Evolutionary conservation across 2,113 vertebrate species (phyloP).

Genomic region (Xenopus borealis): DNA sequence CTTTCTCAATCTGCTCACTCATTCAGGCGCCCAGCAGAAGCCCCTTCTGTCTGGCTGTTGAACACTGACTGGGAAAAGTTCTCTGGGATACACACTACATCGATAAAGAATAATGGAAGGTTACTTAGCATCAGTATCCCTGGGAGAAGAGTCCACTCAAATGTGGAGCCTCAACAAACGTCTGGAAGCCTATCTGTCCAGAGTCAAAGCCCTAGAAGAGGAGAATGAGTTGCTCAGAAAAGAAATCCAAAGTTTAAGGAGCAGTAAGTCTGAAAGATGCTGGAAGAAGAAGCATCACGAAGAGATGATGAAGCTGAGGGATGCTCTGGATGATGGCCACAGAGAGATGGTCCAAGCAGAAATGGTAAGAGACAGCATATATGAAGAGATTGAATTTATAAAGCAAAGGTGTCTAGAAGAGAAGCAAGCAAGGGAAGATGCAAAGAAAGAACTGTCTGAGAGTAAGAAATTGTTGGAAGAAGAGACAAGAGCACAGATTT

Average conservation of each 20-base stretch:
- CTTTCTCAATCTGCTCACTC: slow-evolving; percentile 39
- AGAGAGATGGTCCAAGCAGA: slow-evolving; percentile 71
- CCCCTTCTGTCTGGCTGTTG: slow-evolving; percentile 7
- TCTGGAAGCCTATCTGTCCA: slow-evolving; percentile 81
- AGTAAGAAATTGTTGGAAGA: slow-evolving; percentile 75
- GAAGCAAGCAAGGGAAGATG: slow-evolving; percentile 63
- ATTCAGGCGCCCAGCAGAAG: slow-evolving; percentile 11
- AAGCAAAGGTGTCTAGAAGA: slow-evolving; percentile 67
- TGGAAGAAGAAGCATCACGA: slow-evolving; percentile 66
- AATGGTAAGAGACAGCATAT: slow-evolving; percentile 70
- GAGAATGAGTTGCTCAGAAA: slow-evolving; percentile 75
- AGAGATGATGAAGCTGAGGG: slow-evolving; percentile 70
- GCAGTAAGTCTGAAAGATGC: slow-evolving; percentile 33
- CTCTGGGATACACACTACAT: no score
- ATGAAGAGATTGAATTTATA: slow-evolving; percentile 68
- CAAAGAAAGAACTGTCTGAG: slow-evolving; percentile 58
- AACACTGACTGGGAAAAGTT: not conserved
- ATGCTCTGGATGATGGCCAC: slow-evolving; percentile 69
- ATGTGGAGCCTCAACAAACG: slow-evolving; percentile 90
- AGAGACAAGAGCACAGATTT: slow-evolving; percentile 73
- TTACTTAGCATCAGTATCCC: slow-evolving; percentile 40
- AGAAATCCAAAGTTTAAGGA: slow-evolving; percentile 69
- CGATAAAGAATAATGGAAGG: slow-evolving; percentile 55
- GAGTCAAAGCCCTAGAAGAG: slow-evolving; percentile 85
- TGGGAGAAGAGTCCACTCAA: slow-evolving; percentile 79